Evolutionary conservation across 2,113 vertebrate species (phyloP).

Genomic region (Microtus richardsoni): DNA sequence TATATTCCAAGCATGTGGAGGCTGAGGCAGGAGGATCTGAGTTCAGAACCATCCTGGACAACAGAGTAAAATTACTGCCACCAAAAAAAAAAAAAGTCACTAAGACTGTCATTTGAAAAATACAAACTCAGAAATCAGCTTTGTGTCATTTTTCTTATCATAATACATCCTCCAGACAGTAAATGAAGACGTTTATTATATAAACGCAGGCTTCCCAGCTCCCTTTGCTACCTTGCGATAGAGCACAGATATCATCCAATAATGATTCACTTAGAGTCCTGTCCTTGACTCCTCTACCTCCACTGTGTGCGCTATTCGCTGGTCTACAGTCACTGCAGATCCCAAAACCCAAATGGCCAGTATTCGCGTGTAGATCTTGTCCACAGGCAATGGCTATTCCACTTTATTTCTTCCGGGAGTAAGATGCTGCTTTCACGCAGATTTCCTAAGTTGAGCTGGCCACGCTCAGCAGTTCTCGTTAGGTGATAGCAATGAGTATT

Average conservation of each 20-base stretch:
- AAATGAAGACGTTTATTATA: background rate
- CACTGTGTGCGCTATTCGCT: rapidly evolving
- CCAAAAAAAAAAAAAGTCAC: background rate
- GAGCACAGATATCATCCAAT: background rate
- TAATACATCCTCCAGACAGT: background rate
- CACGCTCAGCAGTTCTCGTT: background rate
- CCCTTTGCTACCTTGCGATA: background rate
- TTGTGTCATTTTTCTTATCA: background rate
- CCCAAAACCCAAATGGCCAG: background rate
- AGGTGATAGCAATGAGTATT: background rate
- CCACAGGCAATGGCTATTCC: background rate
- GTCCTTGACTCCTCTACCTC: background rate
- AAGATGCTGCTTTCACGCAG: background rate
- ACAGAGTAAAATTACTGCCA: background rate
- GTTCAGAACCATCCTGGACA: background rate
- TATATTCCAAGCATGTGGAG: background rate
- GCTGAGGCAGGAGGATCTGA: background rate
- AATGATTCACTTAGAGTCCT: background rate
- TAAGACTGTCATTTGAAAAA: conserved; percentile 46
- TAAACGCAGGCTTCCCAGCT: no score
- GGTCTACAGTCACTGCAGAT: background rate
- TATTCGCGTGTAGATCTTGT: background rate
- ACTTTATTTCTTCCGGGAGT: background rate
- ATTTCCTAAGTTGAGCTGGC: background rate
- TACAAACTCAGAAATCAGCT: background rate